phyloP scores from a whole-genome alignment of 1,140 invertebrate species.

The Apis laboriosa region DNA sequence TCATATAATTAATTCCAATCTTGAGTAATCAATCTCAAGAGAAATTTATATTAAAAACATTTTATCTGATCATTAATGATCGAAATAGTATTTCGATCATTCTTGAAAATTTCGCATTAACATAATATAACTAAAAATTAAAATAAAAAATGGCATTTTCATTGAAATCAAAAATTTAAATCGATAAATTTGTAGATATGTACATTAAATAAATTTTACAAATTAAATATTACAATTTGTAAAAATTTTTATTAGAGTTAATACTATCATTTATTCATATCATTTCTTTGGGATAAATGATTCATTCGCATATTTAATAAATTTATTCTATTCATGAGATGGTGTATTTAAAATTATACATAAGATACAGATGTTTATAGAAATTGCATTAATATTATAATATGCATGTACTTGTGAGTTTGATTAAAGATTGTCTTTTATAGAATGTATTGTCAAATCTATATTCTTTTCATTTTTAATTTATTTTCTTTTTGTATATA shows the following conservation, averaged over 20 bases:
- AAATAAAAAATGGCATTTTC: no score
- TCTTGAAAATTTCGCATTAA: not conserved
- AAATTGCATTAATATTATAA: slow-evolving; percentile 5
- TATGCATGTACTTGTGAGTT: not conserved
- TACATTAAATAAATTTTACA: not conserved
- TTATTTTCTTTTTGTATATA: no score
- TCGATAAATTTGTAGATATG: not conserved
- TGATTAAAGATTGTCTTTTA: slow-evolving; percentile 36
- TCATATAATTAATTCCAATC: slow-evolving; percentile 34
- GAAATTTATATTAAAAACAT: not conserved
- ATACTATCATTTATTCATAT: not conserved
- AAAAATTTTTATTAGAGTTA: not conserved
- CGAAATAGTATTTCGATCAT: no score
- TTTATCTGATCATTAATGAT: no score
- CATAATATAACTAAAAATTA: no score
- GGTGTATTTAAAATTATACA: slow-evolving; percentile 15
- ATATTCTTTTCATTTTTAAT: not conserved
- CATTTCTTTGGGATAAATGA: not conserved
- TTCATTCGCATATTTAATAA: not conserved
- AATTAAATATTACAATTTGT: not conserved
- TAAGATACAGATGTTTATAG: slow-evolving; percentile 19
- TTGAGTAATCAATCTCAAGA: no score
- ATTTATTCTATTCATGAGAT: not conserved
- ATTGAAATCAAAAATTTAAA: not conserved
- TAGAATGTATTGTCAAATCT: not conserved